Percentiles rank a stretch among this genome's conserved stretches.
These are phyloP conservation scores for Seriola dumerili DNA, from an alignment of 2,113 vertebrate species.

Conservation along the genomic window DNA sequence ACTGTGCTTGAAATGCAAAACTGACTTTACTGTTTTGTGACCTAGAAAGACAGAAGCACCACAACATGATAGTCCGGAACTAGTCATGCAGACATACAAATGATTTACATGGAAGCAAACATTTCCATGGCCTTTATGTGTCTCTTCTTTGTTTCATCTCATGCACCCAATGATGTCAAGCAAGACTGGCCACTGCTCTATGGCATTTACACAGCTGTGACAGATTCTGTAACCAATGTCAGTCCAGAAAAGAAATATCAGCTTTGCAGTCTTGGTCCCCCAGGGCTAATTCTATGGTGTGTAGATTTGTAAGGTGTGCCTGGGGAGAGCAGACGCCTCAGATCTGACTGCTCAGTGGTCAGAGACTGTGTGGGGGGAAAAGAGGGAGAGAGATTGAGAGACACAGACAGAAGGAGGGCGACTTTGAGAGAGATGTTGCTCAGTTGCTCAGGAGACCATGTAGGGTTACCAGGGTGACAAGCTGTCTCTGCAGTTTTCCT, in stretches of 20 bases:
- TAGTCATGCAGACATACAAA: slow-evolving; percentile 39
- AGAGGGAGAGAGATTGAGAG: slow-evolving; percentile 31
- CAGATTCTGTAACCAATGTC: slow-evolving; percentile 26
- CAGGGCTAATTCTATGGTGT: slow-evolving; percentile 57
- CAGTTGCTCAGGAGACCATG: slow-evolving; percentile 68
- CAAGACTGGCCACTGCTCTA: slow-evolving; percentile 34
- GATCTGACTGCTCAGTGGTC: slow-evolving; percentile 45
- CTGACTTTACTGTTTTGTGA: slow-evolving; percentile 57
- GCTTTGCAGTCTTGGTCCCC: slow-evolving; percentile 29
- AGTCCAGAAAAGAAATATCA: slow-evolving; percentile 29
- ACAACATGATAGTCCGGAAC: background rate
- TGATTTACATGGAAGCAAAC: slow-evolving; percentile 72
- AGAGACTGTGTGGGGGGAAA: slow-evolving; percentile 30
- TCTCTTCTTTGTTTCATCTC: slow-evolving; percentile 36
- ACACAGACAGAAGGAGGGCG: slow-evolving; percentile 51
- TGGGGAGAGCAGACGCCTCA: slow-evolving; percentile 51
- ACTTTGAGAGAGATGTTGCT: slow-evolving; percentile 69
- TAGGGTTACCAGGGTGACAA: slow-evolving; percentile 76
- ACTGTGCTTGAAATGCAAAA: slow-evolving; percentile 70
- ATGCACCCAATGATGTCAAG: slow-evolving; percentile 18
- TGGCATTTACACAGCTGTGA: slow-evolving; percentile 61
- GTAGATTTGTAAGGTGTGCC: slow-evolving; percentile 64
- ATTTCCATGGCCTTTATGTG: slow-evolving; percentile 11
- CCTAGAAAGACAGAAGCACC: slow-evolving; percentile 42
- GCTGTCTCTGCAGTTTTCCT: slow-evolving; percentile 68